Base-by-base conservation (phyloP, 2,888 invertebrate species). In the Dasypogon diadema region DNA sequence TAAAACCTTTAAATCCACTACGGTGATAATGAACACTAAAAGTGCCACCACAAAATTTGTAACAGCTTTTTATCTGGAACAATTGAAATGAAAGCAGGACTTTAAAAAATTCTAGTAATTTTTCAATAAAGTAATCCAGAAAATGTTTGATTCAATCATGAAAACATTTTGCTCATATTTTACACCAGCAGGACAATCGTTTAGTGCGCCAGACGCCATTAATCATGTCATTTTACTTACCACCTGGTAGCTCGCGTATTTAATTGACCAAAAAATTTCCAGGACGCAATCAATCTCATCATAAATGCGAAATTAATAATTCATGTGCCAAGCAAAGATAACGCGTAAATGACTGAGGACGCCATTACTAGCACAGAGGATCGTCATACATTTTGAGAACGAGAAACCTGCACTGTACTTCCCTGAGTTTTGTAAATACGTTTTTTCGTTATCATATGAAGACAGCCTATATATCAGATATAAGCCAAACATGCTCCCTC, bases 261-360 rank as follows among this genome's bases (percentile, higher is more conserved):
- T 54, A 70, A 70, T 30, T 70, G 70, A 51, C 70, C 51, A 70
- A 70, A 70, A 70, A 70, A 30, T 18, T 54, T 54, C 30, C 70
- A 70, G 70, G 34, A 54, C 54, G 70, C 70, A 70, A 70, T 70
- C 70, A 70, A 70, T 70, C 70, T 70, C 70, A 70, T 70, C 70
- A 70, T 70, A 70, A 70, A 70, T 70, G 34, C 46, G 70, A 70
- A 70, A 70, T 70, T 70, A 70, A 70, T 70, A 70, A 70, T 70
- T 70, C 70, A 70, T 70, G 70, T 18, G 18, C 54, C 54, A 54
- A 24, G 16, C 30, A 30, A 22, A 54, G 54, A 30, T 54, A 54
- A 70, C 34, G 70, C 70, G 70, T 70, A 70, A 70, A 70, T 70
- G 51, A 70, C 54, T 70, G 24, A 21, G 46, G 16, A 14, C 16